Evolutionary conservation across 2,888 invertebrate genomes (phyloP), one percentile per base, ranked within the genome.

Genomic region (Acholoe squamosa): DNA sequence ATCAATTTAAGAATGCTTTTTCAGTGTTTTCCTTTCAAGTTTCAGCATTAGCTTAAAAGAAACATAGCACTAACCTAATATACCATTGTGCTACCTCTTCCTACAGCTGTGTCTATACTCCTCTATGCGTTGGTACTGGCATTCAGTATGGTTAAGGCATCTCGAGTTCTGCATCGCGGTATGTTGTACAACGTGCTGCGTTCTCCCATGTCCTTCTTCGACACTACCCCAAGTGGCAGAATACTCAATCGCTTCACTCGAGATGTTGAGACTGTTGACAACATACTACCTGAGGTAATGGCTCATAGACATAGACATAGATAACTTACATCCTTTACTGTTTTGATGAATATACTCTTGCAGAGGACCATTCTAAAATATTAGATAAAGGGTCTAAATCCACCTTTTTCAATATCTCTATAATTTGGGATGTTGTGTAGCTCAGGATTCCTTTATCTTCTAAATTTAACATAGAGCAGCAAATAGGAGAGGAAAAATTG

Each of bases 141-240:
- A 12, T 88, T 90, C 34, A 90, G 90, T 22, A 91, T 91, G 52
- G 91, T 92, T n/a, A 71, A 80, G 14, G 92, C 92, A 3, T 92
- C 92, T 0, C 34, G 92, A 12, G 51, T 89, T 19, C 92, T 92
- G 16, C 92, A 92, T 84, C 0, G 34, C 25, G 71, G 76, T 22
- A 91, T 93, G 86, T 91, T 93, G 34, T 16, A 22, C 31, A 86
- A 77, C 88, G 84, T 93, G 33, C 90, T 96, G 61, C 92, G 92
- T 12, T 94, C 94, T 28, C 95, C 95, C 28, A 94, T 94, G 93
- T 93, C 91, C 89, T 95, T 94, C 92, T 95, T 94, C 92, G 95
- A 94, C 91, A 94, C 92, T 89, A 95, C 92, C 28, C 93, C 95
- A 10, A 91, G 92, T 61, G 94, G 94, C 12, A 93, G 95, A 25